Conservation (phyloP, 2,797 vertebrate genomes). For the Trachurus trachurus region DNA sequence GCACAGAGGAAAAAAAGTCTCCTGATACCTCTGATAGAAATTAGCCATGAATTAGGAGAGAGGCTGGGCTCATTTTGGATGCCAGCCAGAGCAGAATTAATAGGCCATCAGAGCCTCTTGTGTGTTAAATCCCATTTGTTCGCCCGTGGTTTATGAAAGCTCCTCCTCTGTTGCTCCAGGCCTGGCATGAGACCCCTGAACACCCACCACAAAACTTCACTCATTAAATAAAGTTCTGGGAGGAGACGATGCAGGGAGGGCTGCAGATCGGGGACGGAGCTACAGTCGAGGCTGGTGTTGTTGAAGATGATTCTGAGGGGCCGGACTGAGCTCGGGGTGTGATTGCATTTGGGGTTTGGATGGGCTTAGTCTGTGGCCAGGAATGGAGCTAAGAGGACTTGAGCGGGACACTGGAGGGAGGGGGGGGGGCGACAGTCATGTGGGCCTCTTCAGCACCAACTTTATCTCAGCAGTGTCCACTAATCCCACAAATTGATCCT, state of each 20-base stretch:
- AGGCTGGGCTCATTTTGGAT: constrained; percentile 92
- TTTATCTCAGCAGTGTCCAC: constrained; percentile 74
- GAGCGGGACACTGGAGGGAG: constrained; percentile 55
- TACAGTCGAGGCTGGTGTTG: constrained; percentile 60
- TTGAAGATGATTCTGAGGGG: constrained; percentile 58
- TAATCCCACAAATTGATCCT: constrained; percentile 82
- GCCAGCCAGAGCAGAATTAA: constrained; percentile 94
- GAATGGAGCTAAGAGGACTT: constrained; percentile 77
- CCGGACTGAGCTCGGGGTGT: constrained; percentile 56
- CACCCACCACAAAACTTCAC: constrained; percentile 84
- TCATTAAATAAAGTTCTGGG: constrained; percentile 87
- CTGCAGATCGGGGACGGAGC: constrained; percentile 56
- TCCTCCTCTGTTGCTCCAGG: constrained; percentile 84
- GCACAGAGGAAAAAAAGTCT: constrained; percentile 89
- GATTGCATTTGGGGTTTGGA: constrained; percentile 77
- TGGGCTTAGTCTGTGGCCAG: constrained; percentile 71
- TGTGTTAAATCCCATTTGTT: constrained; percentile 97
- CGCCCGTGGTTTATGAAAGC: constrained; percentile 89
- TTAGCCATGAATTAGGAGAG: constrained; percentile 96
- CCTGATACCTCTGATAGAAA: constrained; percentile 95
- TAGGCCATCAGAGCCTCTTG: constrained; percentile 95
- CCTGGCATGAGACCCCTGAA: constrained; percentile 82
- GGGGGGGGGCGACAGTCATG: constrained; percentile 56
- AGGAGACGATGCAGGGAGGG: constrained; percentile 78
- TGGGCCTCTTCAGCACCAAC: constrained; percentile 74